Conservation (phyloP, 2,888 invertebrate genomes). For the Notodonta ziczac region DNA sequence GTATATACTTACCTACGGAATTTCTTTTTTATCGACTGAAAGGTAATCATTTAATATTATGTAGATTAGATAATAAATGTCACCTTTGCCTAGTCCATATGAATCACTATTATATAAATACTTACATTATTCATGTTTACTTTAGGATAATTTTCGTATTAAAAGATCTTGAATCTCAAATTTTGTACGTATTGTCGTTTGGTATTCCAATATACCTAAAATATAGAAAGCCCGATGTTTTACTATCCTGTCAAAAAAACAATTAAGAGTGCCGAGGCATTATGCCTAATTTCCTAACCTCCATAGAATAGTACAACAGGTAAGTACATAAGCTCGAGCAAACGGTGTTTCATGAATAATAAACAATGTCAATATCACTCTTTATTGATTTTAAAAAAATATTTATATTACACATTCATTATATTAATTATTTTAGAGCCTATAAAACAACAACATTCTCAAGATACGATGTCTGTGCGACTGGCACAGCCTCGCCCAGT, state of each 20-base stretch:
- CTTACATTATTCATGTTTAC: background rate
- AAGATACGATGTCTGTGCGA: constrained; percentile 55
- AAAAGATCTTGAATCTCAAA: constrained; percentile 30
- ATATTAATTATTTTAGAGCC: constrained; percentile 70
- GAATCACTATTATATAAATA: constrained; percentile 19
- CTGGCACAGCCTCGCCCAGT: constrained; percentile 45
- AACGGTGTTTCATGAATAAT: constrained; percentile 36
- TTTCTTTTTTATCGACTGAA: background rate
- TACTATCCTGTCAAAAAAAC: background rate
- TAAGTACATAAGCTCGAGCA: background rate
- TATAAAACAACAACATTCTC: constrained; percentile 75
- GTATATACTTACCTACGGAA: background rate
- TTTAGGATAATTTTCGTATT: constrained; percentile 9
- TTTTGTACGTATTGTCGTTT: constrained; percentile 33
- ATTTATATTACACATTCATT: constrained; percentile 82
- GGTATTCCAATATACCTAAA: constrained; percentile 21
- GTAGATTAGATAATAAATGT: constrained; percentile 23
- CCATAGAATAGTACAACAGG: no score
- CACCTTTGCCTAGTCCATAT: constrained; percentile 31
- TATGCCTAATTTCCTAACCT: no score
- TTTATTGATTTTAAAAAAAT: constrained; percentile 85
- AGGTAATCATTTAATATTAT: constrained; percentile 13
- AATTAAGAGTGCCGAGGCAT: no score
- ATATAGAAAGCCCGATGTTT: background rate
- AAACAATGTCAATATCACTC: constrained; percentile 75